Evolutionary conservation across 2,888 invertebrate genomes (phyloP).

Genomic region (Orchesella flavescens): DNA sequence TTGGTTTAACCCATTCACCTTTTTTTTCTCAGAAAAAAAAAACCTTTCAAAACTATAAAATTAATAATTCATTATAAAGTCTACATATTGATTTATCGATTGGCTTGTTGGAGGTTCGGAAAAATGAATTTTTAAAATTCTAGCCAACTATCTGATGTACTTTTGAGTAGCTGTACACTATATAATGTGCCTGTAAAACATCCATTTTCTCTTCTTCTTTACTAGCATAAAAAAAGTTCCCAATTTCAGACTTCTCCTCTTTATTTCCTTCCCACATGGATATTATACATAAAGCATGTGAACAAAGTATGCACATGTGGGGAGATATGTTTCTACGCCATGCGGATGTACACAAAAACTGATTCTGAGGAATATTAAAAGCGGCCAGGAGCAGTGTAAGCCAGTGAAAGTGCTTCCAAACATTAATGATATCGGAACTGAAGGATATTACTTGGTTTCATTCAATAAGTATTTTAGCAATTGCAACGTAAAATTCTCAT

Average conservation of each 20-base stretch:
- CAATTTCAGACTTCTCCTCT: conserved; percentile 12
- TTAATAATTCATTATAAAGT: conserved; percentile 72
- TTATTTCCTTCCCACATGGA: conserved; percentile 3
- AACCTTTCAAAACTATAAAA: conserved; percentile 71
- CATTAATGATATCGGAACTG: too few species aligned
- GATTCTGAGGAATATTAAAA: too few species aligned
- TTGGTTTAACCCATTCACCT: conserved; percentile 48
- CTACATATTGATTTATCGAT: conserved; percentile 72
- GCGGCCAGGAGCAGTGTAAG: too few species aligned
- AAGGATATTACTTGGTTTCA: too few species aligned
- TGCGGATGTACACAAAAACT: too few species aligned
- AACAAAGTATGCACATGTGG: not conserved
- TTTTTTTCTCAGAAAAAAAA: conserved; percentile 33
- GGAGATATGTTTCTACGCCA: too few species aligned
- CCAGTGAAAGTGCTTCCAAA: too few species aligned
- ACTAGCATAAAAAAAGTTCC: not conserved
- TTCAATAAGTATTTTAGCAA: too few species aligned
- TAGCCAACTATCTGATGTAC: conserved; percentile 63
- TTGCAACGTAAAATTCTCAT: too few species aligned
- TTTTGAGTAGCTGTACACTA: conserved; percentile 46
- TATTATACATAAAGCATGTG: conserved; percentile 9
- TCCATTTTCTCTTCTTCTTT: conserved; percentile 19
- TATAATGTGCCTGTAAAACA: not conserved
- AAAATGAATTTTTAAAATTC: conserved; percentile 69
- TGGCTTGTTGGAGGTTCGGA: conserved; percentile 64